phyloP scores from a whole-genome alignment of 2,888 invertebrate species.

The Cephus runcator region DNA sequence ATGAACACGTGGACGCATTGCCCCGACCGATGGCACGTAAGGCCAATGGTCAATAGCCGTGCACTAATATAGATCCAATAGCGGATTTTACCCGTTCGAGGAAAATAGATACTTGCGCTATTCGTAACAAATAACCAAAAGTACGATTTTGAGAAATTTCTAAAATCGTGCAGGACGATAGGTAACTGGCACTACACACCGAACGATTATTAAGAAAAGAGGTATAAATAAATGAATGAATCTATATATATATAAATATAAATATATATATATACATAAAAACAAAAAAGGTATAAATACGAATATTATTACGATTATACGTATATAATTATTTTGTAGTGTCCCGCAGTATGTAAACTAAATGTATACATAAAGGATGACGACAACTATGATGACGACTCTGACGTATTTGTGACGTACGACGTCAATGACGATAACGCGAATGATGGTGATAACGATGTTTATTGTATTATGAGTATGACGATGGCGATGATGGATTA shows the following conservation, averaged over 20 bases:
- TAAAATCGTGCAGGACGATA: neutral
- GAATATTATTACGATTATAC: slow-evolving; percentile 48
- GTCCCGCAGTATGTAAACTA: slow-evolving; percentile 63
- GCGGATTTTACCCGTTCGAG: neutral
- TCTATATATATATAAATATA: slow-evolving; percentile 46
- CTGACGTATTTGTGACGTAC: slow-evolving; percentile 30
- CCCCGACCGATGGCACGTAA: slow-evolving; percentile 34
- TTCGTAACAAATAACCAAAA: neutral
- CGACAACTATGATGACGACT: slow-evolving; percentile 35
- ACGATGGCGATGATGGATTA: slow-evolving; percentile 55
- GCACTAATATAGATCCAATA: neutral
- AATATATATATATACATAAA: slow-evolving; percentile 55
- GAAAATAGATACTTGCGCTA: neutral
- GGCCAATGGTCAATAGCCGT: neutral
- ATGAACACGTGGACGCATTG: slow-evolving; percentile 37
- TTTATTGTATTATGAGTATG: slow-evolving; percentile 48
- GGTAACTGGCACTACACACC: slow-evolving; percentile 32
- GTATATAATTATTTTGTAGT: slow-evolving; percentile 64
- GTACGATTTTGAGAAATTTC: neutral
- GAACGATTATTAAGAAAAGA: slow-evolving; percentile 45
- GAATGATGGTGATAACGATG: slow-evolving; percentile 6
- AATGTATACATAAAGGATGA: slow-evolving; percentile 52
- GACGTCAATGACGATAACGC: slow-evolving; percentile 13
- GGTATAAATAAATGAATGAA: slow-evolving; percentile 48
- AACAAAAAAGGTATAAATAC: slow-evolving; percentile 70